phyloP scores from a whole-genome alignment of 2,113 vertebrate species.

The Meles meles region DNA sequence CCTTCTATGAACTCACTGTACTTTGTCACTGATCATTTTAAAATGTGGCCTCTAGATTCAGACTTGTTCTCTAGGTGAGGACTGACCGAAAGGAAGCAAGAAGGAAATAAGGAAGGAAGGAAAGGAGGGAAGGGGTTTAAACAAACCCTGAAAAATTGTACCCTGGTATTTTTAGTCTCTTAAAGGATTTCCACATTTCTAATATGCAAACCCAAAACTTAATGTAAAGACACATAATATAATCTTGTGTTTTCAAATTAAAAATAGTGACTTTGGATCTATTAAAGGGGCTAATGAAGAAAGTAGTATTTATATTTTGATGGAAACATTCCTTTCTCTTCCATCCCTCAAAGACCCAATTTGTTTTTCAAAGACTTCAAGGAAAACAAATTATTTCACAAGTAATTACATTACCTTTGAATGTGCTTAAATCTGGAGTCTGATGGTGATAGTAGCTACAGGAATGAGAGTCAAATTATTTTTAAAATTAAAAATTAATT shows the following conservation, averaged over 20 bases:
- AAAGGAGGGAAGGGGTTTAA: not conserved
- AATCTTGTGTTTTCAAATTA: slow-evolving; percentile 1
- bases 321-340: not conserved
- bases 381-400: not conserved
- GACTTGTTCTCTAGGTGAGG: not conserved
- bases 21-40: not conserved
- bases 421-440: not conserved
- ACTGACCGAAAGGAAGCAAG: not conserved
- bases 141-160: not conserved
- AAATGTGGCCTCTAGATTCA: not conserved
- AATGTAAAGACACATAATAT: not conserved
- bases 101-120: not conserved
- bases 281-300: not conserved
- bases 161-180: not conserved
- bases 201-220: not conserved
- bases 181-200: not conserved
- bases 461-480: not conserved
- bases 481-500: slow-evolving; percentile 11
- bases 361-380: not conserved
- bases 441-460: not conserved
- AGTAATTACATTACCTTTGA: not conserved
- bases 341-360: not conserved
- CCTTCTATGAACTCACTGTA: not conserved
- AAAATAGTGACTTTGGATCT: not conserved
- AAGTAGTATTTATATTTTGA: not conserved